These are phyloP conservation scores for Pteronotus mesoamericanus DNA, from an alignment of 2,797 vertebrate genomes.

Conservation along the genomic window DNA sequence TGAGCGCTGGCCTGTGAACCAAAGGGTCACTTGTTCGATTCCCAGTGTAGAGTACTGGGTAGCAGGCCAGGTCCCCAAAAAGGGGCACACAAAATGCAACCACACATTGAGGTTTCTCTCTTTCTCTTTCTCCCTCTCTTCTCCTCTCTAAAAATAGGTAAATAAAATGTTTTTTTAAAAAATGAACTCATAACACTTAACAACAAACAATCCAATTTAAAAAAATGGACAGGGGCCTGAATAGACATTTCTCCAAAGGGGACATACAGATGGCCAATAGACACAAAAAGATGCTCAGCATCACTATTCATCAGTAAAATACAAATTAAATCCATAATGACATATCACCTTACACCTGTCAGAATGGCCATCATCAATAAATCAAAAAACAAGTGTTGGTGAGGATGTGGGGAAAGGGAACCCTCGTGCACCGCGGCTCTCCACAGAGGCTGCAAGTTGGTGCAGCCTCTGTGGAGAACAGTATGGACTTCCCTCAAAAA, in stretches of 20 bases:
- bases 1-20: no score
- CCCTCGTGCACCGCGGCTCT: neutral
- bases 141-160: no score
- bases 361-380: neutral
- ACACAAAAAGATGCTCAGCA: neutral
- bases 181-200: no score
- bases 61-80: no score
- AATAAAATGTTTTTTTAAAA: no score
- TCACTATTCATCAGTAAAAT: neutral
- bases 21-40: no score
- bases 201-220: neutral
- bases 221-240: neutral
- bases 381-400: neutral
- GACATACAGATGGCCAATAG: neutral
- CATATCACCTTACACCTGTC: neutral
- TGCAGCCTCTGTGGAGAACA: no score
- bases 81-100: no score
- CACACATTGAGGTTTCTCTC: no score
- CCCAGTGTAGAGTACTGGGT: no score
- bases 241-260: neutral
- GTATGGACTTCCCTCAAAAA: no score
- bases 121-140: no score
- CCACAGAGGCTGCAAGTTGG: neutral
- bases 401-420: neutral
- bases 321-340: neutral